Percentiles rank a stretch among this genome's conserved stretches.
phyloP scores from a whole-genome alignment of 64 coral and sea anemone species.

The Astreopora myriophthalma region DNA sequence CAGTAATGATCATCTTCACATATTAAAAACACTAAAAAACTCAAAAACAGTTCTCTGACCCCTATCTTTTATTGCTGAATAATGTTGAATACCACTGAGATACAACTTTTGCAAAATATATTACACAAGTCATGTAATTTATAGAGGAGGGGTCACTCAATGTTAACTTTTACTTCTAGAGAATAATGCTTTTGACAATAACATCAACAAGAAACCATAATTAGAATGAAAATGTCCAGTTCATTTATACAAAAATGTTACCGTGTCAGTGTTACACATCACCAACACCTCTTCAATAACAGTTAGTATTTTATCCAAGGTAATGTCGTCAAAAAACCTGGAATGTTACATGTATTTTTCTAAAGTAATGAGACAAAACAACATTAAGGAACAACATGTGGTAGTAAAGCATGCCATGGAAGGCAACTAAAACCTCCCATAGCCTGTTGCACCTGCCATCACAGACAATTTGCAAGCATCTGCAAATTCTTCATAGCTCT shows the following conservation, averaged over 20 bases:
- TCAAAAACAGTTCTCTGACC: neutral
- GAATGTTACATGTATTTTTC: neutral
- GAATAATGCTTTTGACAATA: too few relatives aligned
- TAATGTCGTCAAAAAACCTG: neutral
- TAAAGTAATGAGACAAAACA: neutral
- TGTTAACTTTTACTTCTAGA: too few relatives aligned
- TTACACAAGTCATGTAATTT: too few relatives aligned
- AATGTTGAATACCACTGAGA: neutral
- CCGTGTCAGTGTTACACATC: neutral
- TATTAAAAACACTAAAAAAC: neutral
- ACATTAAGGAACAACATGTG: neutral
- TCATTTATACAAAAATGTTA: neutral
- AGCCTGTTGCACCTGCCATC: neutral
- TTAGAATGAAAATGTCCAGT: conserved; percentile 5
- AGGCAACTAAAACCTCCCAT: conserved; percentile 34
- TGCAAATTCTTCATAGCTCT: conserved; percentile 41
- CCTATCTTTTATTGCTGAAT: neutral
- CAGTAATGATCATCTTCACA: neutral
- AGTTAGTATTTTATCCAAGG: neutral
- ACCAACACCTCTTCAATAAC: neutral
- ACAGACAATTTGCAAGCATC: conserved; percentile 18
- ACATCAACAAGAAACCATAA: neutral
- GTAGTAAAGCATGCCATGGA: neutral
- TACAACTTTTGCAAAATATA: too few relatives aligned
- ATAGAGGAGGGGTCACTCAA: too few relatives aligned